These are phyloP conservation scores for Acanthopagrus latus DNA, from an alignment of 2,797 vertebrate genomes.

Conservation along the genomic window DNA sequence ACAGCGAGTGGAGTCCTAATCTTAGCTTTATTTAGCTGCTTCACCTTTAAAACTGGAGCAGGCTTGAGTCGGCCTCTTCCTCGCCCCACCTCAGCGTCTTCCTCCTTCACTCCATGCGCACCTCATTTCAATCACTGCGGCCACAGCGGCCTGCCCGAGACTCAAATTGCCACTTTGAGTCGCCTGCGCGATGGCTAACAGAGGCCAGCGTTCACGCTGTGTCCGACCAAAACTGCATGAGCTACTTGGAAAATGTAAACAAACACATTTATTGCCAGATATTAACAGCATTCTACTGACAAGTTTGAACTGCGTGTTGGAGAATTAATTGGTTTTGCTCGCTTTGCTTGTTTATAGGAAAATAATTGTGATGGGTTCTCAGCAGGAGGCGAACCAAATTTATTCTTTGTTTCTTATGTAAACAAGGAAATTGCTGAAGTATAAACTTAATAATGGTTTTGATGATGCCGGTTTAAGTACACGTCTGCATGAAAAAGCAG, in stretches of 20 bases:
- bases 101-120: constrained; percentile 25
- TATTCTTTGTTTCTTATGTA: constrained; percentile 51
- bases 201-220: constrained; percentile 10
- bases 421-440: constrained; percentile 43
- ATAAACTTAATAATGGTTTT: constrained; percentile 40
- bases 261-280: constrained; percentile 27
- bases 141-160: not conserved
- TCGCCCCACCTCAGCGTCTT: constrained; percentile 39
- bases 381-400: constrained; percentile 41
- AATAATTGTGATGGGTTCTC: constrained; percentile 54
- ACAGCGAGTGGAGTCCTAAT: constrained; percentile 60
- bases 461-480: constrained; percentile 34
- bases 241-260: constrained; percentile 32
- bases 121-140: constrained; percentile 36
- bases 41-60: constrained; percentile 83
- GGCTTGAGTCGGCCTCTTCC: constrained; percentile 54
- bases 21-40: constrained; percentile 76
- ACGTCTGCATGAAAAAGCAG: constrained; percentile 26
- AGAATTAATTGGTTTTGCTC: constrained; percentile 57
- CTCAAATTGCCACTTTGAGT: constrained; percentile 26
- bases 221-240: constrained; percentile 23
- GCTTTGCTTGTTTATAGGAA: constrained; percentile 45
- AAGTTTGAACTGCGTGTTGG: constrained; percentile 40
- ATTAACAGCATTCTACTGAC: constrained; percentile 37
- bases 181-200: not conserved